Evolutionary conservation across 2,797 vertebrate genomes (phyloP), one percentile per base, ranked within the genome.

Genomic region (Tragelaphus eurycerus): DNA sequence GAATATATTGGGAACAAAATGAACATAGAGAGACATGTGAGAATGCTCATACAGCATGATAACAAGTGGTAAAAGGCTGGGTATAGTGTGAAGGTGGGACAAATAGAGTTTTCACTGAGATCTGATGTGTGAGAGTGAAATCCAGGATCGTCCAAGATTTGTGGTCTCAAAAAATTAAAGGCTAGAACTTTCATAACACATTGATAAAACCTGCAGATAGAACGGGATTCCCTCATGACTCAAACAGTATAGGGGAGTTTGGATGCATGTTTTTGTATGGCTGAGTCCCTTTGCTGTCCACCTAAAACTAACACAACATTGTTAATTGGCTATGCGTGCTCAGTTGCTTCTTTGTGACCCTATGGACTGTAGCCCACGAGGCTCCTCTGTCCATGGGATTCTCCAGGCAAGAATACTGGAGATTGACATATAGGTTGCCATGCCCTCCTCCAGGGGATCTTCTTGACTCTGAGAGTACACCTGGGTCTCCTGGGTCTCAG

Each of bases 21-120:
- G 21, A 71, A 88, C 78, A 60, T 4, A 55, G 9, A 34, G 50
- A 55, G 13, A 60, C 15, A 7, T 76, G 29, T 89, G 54, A 67
- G 62, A 92, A 96, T 46, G 9, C 14, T 85, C 21, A 67, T 11
- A 64, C 1, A 48, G 11, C 23, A 14, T 79, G 13, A 54, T 6
- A 81, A 23, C 25, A 90, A 54, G 16, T 6, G 16, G 83, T 71
- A 90, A 54, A 43, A 60, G 38, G 38, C 50, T 46, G 17, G 55
- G 82, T 21, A 25, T 13, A 82, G 38, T 78, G 23, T 38, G 6
- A 88, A 93, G 12, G 21, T 31, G 55, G 6, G 76, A 7, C 7
- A 89, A 93, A 82, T 19, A 84, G 27, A 74, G 87, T 57, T 86
- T 84, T 17, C 50, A 67, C 13, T 59, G 79, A 82, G 48, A 86